These are phyloP conservation scores for Apeltes quadracus DNA, from an alignment of 2,113 vertebrate species.

Conservation along the genomic window DNA sequence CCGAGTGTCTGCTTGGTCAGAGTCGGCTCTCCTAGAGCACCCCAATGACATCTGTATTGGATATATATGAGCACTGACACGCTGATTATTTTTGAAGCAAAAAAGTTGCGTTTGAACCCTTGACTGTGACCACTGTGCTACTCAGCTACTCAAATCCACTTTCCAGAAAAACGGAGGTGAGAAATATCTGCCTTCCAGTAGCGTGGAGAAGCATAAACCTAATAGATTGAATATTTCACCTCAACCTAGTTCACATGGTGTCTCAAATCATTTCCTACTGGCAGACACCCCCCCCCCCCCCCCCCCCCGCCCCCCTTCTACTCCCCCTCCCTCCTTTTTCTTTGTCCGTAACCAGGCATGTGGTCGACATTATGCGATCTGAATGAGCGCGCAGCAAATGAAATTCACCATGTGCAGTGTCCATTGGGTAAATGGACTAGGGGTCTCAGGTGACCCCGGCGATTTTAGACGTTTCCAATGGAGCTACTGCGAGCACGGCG, in stretches of 20 bases:
- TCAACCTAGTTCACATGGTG: constrained; percentile 15
- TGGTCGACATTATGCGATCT: constrained; percentile 69
- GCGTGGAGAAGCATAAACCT: constrained; percentile 26
- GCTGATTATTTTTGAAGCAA: constrained; percentile 1
- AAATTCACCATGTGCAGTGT: constrained; percentile 61
- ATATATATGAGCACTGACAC: constrained; percentile 28
- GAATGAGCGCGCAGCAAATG: constrained; percentile 59
- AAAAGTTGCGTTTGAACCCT: constrained; percentile 4
- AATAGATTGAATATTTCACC: constrained; percentile 46
- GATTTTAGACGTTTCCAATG: constrained; percentile 59
- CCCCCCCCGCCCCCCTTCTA: no score
- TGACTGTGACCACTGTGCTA: not conserved
- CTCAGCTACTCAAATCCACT: constrained; percentile 20
- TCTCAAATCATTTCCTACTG: constrained; percentile 46
- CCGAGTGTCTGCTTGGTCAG: not conserved
- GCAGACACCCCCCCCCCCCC: not conserved
- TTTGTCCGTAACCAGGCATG: constrained; percentile 62
- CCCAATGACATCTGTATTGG: constrained; percentile 13
- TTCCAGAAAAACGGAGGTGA: constrained; percentile 21
- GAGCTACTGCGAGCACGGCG: constrained; percentile 37
- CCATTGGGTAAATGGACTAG: constrained; percentile 56
- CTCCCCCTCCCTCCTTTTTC: not conserved
- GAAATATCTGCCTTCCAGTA: constrained; percentile 25
- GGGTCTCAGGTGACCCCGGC: constrained; percentile 46
- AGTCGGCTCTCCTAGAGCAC: constrained; percentile 13